Evolutionary conservation across 2,797 vertebrate genomes (phyloP).

Genomic region (Nothura maculosa): DNA sequence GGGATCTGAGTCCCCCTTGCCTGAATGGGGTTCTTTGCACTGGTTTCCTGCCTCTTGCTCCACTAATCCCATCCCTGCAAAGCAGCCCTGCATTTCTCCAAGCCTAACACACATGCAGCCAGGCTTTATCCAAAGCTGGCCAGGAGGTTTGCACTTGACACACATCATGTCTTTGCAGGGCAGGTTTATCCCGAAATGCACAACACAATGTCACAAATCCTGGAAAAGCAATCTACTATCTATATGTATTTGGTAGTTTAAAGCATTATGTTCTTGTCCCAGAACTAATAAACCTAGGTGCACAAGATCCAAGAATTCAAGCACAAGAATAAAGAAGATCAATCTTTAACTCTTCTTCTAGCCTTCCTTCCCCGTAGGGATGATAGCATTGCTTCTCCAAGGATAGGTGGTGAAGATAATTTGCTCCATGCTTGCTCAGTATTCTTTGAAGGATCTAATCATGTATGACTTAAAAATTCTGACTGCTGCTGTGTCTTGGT

Average conservation of each 20-base stretch:
- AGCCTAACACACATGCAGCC: not conserved
- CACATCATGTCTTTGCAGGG: accelerated
- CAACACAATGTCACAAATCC: not conserved
- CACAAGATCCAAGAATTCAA: not conserved
- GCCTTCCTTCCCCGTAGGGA: too few relatives aligned
- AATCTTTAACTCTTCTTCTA: too few relatives aligned
- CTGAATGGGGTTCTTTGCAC: not conserved
- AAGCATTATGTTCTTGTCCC: not conserved
- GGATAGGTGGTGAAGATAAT: too few relatives aligned
- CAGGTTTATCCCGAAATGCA: not conserved
- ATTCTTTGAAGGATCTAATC: not conserved
- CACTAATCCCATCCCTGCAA: not conserved
- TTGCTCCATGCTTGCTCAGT: too few relatives aligned
- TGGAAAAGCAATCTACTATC: not conserved
- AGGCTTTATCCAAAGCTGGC: too few relatives aligned
- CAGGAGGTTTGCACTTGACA: not conserved
- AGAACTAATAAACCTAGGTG: not conserved
- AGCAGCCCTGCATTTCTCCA: not conserved
- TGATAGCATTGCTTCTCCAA: too few relatives aligned
- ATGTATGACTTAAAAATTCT: not conserved
- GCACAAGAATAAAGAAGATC: not conserved
- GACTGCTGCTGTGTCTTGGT: not conserved
- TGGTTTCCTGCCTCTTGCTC: accelerated
- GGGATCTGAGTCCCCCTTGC: accelerated
- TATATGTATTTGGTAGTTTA: not conserved